Conservation (phyloP, 1,140 invertebrate species). For the Venustaconcha ellipsiformis region DNA sequence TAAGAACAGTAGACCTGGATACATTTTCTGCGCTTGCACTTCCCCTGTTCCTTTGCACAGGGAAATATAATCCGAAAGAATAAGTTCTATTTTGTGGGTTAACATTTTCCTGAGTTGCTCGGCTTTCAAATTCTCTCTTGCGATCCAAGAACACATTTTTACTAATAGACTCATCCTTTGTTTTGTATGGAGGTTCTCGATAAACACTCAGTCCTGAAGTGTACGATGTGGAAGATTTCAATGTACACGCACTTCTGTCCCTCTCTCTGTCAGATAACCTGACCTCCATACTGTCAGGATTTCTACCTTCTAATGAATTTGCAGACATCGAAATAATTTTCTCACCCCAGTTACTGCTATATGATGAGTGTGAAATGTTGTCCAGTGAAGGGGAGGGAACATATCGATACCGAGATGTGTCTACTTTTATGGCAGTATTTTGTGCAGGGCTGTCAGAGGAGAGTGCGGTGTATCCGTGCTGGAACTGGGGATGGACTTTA, state of each 20-base stretch:
- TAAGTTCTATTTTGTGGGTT: slow-evolving; percentile 44
- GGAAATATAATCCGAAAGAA: slow-evolving; percentile 51
- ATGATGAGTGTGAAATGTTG: too few relatives aligned
- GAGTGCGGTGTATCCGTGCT: slow-evolving; percentile 3
- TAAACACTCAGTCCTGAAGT: slow-evolving; percentile 47
- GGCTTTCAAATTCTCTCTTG: slow-evolving; percentile 38
- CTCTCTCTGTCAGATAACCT: too few relatives aligned
- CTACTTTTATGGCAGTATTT: not conserved
- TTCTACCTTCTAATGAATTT: too few relatives aligned
- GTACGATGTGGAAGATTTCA: slow-evolving; percentile 45
- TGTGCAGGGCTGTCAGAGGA: slow-evolving; percentile 6
- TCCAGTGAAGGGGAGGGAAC: too few relatives aligned
- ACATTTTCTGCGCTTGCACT: slow-evolving; percentile 31
- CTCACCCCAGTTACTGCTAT: too few relatives aligned
- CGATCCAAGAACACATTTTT: slow-evolving; percentile 38
- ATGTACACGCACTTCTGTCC: not conserved
- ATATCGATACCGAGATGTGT: not conserved
- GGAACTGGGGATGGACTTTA: not conserved
- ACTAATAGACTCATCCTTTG: slow-evolving; percentile 24
- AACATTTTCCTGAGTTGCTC: slow-evolving; percentile 39
- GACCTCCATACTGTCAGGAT: too few relatives aligned
- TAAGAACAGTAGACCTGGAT: slow-evolving; percentile 3
- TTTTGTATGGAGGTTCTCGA: slow-evolving; percentile 5
- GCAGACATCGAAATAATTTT: too few relatives aligned
- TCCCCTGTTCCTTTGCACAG: slow-evolving; percentile 34